These are phyloP conservation scores for Crocodylus rhombifer DNA, from an alignment of 2,797 vertebrate species.

Conservation along the genomic window DNA sequence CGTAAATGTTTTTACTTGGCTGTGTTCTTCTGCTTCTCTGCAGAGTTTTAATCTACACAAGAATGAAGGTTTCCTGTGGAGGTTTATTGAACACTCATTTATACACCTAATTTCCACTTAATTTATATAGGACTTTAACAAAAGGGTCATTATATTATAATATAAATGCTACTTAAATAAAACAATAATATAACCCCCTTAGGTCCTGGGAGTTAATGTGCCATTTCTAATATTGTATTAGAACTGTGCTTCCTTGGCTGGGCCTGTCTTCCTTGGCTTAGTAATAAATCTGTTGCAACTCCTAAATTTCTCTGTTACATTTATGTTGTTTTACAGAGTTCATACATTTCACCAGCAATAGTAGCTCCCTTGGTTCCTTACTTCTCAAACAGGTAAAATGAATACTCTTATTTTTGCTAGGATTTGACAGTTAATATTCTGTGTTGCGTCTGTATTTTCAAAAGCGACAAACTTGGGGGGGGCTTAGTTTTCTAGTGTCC, in stretches of 20 bases:
- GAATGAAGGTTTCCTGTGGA: constrained; percentile 54
- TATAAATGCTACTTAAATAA: constrained; percentile 51
- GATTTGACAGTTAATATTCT: background rate
- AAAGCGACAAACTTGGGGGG: constrained; percentile 37
- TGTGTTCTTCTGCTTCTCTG: constrained; percentile 71
- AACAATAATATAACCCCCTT: constrained; percentile 55
- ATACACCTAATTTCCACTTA: constrained; percentile 63
- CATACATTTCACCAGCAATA: background rate
- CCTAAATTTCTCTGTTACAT: background rate
- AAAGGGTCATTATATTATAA: constrained; percentile 61
- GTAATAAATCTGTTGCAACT: constrained; percentile 5
- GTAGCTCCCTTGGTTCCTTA: background rate
- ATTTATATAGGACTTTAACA: constrained; percentile 64
- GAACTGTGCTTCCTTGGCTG: background rate
- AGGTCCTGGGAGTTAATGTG: background rate
- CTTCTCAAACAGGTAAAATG: background rate
- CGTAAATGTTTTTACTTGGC: constrained; percentile 76
- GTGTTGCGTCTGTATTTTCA: constrained; percentile 45
- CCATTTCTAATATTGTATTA: constrained; percentile 52
- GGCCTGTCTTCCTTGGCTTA: background rate
- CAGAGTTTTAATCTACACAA: constrained; percentile 70
- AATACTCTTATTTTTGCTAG: background rate
- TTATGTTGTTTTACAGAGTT: too few species aligned
- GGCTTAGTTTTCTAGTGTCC: constrained; percentile 30
- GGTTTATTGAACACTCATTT: background rate